Conservation (phyloP, 2,113 vertebrate genomes). For the Cranoglanis bouderius region DNA sequence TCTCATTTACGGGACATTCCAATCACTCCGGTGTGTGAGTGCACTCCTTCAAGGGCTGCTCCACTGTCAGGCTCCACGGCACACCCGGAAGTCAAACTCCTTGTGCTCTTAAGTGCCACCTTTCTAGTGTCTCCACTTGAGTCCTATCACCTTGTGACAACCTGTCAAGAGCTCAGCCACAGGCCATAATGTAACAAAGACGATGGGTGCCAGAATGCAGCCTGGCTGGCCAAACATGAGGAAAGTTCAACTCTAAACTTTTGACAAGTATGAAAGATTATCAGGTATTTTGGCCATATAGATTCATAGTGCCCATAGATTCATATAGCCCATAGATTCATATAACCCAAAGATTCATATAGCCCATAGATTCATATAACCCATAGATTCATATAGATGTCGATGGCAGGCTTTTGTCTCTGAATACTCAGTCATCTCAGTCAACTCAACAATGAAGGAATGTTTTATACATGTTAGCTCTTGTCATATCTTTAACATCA, state of each 20-base stretch:
- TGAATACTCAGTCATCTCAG: slow-evolving; percentile 3
- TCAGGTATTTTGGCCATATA: not conserved
- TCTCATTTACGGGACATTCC: slow-evolving; percentile 27
- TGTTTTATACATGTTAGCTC: slow-evolving; percentile 20
- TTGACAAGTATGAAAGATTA: slow-evolving; percentile 42
- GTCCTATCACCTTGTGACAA: slow-evolving; percentile 65
- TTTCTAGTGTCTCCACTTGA: slow-evolving; percentile 61
- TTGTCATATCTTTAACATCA: slow-evolving; percentile 2
- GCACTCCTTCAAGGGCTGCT: slow-evolving; percentile 18
- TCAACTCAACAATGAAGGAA: not conserved
- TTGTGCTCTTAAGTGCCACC: slow-evolving; percentile 50
- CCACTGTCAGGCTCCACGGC: slow-evolving; percentile 13
- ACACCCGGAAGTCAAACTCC: slow-evolving; percentile 47
- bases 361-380: slow-evolving; percentile 15
- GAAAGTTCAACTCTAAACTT: slow-evolving; percentile 60
- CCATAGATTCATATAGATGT: not conserved
- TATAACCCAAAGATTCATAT: too few relatives aligned
- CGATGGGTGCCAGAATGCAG: slow-evolving; percentile 54
- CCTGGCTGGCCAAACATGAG: slow-evolving; percentile 55
- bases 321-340: too few relatives aligned
- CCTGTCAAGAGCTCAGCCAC: slow-evolving; percentile 62
- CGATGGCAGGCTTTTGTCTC: not conserved
- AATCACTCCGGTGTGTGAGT: slow-evolving; percentile 16
- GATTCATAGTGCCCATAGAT: slow-evolving; percentile 10
- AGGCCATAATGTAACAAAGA: slow-evolving; percentile 52